A percentile compares a stretch with the other conserved stretches of the same genome.
Conservation (phyloP, 2,797 vertebrate genomes). For the Taeniopygia guttata region DNA sequence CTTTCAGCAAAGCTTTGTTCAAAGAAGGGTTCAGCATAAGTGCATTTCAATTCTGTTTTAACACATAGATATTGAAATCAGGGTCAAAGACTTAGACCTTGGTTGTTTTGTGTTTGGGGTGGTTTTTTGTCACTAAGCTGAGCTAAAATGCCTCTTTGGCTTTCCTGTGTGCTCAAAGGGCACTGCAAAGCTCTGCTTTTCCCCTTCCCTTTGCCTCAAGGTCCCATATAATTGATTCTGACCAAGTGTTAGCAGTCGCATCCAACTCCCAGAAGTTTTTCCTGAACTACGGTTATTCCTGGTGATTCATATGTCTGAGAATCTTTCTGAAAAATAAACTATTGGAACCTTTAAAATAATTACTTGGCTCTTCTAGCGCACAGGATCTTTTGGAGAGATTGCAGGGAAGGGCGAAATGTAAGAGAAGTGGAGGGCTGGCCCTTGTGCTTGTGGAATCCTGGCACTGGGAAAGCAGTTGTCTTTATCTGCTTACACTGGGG, state of each 20-base stretch:
- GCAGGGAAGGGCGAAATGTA: constrained; percentile 18
- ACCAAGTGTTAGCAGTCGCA: constrained; percentile 13
- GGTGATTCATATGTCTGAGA: constrained; percentile 65
- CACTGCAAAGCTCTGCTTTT: not conserved
- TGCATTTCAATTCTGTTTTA: not conserved
- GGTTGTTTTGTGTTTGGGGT: not conserved
- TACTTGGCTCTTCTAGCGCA: constrained; percentile 32
- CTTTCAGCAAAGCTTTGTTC: not conserved
- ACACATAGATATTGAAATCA: not conserved
- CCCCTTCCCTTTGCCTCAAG: not conserved
- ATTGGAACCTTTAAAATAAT: constrained; percentile 54
- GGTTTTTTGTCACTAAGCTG: not conserved
- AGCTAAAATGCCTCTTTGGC: not conserved
- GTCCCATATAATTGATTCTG: constrained; percentile 4
- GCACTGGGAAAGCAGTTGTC: not conserved
- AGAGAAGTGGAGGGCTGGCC: not conserved
- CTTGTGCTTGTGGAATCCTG: not conserved
- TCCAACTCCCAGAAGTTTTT: constrained; percentile 51
- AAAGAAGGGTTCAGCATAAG: not conserved
- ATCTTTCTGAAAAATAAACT: constrained; percentile 61
- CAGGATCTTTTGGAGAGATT: constrained; percentile 44
- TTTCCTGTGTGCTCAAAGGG: not conserved
- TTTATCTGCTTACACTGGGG: constrained; percentile 13
- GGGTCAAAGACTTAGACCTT: not conserved
- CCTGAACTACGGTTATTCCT: constrained; percentile 28